Conservation (phyloP, 2,113 vertebrate species). For the Macheiramphus alcinus region DNA sequence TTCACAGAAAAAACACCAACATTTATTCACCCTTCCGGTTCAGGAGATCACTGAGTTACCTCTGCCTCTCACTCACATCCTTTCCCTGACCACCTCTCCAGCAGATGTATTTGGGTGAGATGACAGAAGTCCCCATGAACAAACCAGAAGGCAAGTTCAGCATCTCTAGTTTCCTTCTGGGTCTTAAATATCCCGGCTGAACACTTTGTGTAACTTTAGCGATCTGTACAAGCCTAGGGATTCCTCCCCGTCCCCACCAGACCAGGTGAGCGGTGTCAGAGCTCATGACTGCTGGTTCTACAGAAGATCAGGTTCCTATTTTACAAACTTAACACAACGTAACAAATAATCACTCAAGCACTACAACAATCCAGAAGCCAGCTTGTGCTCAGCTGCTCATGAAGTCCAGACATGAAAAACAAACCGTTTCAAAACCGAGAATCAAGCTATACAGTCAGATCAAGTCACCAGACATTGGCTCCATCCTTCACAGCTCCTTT, state of each 20-base stretch:
- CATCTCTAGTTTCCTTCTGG: neutral
- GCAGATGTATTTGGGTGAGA: neutral
- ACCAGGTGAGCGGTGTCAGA: neutral
- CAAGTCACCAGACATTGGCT: neutral
- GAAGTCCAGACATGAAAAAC: neutral
- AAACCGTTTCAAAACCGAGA: neutral
- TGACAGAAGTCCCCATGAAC: neutral
- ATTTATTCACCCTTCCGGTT: neutral
- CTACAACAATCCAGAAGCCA: neutral
- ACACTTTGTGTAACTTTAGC: fast-evolving
- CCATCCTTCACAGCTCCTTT: neutral
- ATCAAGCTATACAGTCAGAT: neutral
- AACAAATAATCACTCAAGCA: neutral
- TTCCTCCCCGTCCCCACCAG: neutral
- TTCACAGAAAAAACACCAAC: neutral
- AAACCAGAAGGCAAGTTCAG: neutral
- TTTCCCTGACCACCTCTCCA: neutral
- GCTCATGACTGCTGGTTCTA: neutral
- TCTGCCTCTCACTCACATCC: neutral
- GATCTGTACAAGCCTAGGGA: neutral
- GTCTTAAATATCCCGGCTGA: neutral
- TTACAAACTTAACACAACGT: neutral
- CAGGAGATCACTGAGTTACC: neutral
- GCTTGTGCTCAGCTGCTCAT: neutral
- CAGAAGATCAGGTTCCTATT: neutral